Base-by-base conservation (phyloP, 2,888 invertebrate genomes). In the Phyllotreta striolata region DNA sequence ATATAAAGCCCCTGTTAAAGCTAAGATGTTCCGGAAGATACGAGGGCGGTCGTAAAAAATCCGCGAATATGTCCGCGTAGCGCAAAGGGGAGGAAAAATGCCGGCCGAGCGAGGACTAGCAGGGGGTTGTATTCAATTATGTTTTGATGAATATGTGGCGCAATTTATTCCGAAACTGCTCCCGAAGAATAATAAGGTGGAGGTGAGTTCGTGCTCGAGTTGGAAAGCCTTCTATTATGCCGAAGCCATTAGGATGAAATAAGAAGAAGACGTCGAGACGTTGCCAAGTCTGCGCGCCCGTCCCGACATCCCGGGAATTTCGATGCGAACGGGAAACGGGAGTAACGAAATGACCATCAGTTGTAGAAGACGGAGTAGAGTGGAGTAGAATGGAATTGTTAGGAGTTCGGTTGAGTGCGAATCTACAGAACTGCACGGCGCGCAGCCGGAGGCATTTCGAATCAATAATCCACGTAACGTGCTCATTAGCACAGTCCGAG, bases 191-290 rank as follows among this genome's bases (percentile, higher is more conserved):
- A 66, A 66, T 63, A 66, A 66, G 66, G 63, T 60, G 66, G 24
- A 60, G 63, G 49, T 57, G 12, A 57, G 66, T 63, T 63, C 63
- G 43, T 54, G 63, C 66, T 66, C 66, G 49, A 62, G 61, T 61
- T 66, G 66, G 60, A 63, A 66, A 66, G 66, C 66, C 63, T 61
- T 61, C 63, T 63, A 61, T 66, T 66, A 66, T 63, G 57, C 54
- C 61, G 35, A 9, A 34, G 49, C 49, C 49, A 49, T 49, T 49
- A 43, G 58, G 66, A 63, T 57, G 47, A 61, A 66, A 63, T 66
- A 63, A 60, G 66, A 55, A 63, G 59, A 56, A 37, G 62, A 55
- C 40, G 59, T 55, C 59, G 56, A 35, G 8, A 24, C 2, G 47
- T 47, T 47, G 47, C 47, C 47, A 47, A 13, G 10, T 47, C 24